Percentiles rank a stretch among this genome's conserved stretches.
These are phyloP conservation scores for Epistrophe grossulariae DNA, from an alignment of 2,888 invertebrate species.

Conservation along the genomic window DNA sequence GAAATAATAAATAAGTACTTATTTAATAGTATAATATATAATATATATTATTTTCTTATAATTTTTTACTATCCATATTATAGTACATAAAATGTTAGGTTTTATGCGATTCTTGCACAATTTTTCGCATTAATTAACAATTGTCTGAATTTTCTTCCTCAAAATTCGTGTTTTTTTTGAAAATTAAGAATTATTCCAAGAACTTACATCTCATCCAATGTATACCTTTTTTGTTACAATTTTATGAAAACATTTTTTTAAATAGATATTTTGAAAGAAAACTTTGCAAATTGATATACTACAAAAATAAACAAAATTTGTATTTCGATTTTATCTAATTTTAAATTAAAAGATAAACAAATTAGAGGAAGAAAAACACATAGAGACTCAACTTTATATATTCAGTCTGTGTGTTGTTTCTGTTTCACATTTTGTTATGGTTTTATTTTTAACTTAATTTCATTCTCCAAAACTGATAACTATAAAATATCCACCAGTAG, in stretches of 20 bases:
- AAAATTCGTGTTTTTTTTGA: conserved; percentile 36
- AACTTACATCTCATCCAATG: neutral
- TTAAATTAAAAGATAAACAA: conserved; percentile 14
- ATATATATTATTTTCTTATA: conserved; percentile 52
- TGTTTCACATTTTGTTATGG: conserved; percentile 4
- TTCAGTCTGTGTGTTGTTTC: conserved; percentile 53
- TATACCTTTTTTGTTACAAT: conserved; percentile 14
- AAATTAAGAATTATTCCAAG: neutral
- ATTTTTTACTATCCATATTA: conserved; percentile 48
- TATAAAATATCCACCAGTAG: conserved; percentile 23
- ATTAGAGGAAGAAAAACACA: conserved; percentile 52
- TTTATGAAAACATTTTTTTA: conserved; percentile 39
- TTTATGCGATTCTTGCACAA: conserved; percentile 50
- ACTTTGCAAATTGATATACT: neutral
- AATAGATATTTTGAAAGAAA: conserved; percentile 49
- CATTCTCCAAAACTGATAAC: conserved; percentile 25
- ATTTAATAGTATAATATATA: conserved; percentile 70
- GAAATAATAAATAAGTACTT: conserved; percentile 76
- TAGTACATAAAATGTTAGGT: conserved; percentile 66
- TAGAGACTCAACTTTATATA: conserved; percentile 49
- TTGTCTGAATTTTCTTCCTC: conserved; percentile 58
- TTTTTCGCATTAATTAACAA: conserved; percentile 46
- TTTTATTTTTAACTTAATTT: conserved; percentile 18
- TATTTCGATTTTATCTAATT: conserved; percentile 13
- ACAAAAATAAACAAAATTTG: neutral